Evolutionary conservation across 2,113 vertebrate species (phyloP), one percentile per base, ranked within the genome.

Genomic region (Paramisgurnus dabryanus): DNA sequence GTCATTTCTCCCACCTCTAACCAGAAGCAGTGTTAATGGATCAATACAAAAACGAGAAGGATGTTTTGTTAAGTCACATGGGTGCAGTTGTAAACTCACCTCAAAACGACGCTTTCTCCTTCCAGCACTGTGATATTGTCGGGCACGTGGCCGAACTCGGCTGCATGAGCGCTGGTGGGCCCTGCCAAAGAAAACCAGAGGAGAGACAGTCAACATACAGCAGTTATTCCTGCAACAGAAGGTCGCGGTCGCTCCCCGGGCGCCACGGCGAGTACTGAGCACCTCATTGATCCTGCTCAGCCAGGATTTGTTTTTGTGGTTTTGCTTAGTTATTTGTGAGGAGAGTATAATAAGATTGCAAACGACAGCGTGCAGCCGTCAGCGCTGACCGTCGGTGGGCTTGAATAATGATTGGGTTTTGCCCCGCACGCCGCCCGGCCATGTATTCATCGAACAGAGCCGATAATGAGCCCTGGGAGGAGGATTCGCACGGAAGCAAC

Each of bases 71-170:
- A 7, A 18, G 55, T 8, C 55, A n/a, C 17, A 90, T 76, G 61
- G 22, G 84, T 87, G 86, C 86, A 90, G 86, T 84, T 91, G 90
- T 61, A 79, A 64, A 1, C 82, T 89, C 86, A 93, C 93, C 92
- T 93, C 88, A 94, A 85, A 87, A 89, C 89, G 85, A 93, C 90
- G 82, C 86, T 93, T 41, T 93, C 89, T 77, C 92, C 92, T 86
- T 94, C 92, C 88, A 91, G 76, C 49, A 94, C 92, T 34, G 92
- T 94, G 76, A 94, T 92, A 88, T 94, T 94, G 86, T 93, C 93
- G 69, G 91, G 93, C 87, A 91, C 87, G 89, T 91, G 89, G 85
- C 87, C 86, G 85, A 90, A 89, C 83, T 94, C 92, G 53, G 86
- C 91, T 47, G 88, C 90, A 6, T 78, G 83, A 61, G 85, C 88